Evolutionary conservation across 2,888 invertebrate genomes (phyloP).

Genomic region (Kryphioiulus occultus): DNA sequence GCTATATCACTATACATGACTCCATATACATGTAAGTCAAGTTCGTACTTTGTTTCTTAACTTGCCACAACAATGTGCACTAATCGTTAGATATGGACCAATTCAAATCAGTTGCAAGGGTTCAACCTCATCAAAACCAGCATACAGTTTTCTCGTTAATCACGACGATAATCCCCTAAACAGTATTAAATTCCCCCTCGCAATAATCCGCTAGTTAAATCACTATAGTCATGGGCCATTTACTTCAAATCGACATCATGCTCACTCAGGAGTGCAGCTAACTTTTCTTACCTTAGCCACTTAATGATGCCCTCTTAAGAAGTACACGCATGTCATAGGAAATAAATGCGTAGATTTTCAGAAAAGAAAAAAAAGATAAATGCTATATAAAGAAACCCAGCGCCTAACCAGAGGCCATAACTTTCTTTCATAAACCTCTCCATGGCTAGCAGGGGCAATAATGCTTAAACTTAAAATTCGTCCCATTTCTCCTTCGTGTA

Average conservation of each 20-base stretch:
- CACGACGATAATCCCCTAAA: neutral
- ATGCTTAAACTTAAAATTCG: neutral
- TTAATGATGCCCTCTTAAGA: neutral
- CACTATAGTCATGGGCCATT: conserved; percentile 5
- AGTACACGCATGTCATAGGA: neutral
- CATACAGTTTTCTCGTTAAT: neutral
- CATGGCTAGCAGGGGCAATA: neutral
- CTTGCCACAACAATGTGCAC: too few species aligned
- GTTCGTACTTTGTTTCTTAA: too few species aligned
- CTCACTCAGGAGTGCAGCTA: neutral
- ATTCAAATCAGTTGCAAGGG: too few species aligned
- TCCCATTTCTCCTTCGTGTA: neutral
- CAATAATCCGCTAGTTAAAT: neutral
- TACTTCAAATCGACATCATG: neutral
- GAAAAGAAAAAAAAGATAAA: neutral
- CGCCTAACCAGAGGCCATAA: neutral
- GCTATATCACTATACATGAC: too few species aligned
- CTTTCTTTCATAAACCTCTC: neutral
- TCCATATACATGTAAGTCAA: too few species aligned
- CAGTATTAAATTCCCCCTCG: neutral
- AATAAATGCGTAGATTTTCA: neutral
- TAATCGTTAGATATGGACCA: too few species aligned
- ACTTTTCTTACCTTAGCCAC: neutral
- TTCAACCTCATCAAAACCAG: neutral
- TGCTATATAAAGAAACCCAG: neutral